Base-by-base conservation (phyloP, 1,140 invertebrate species). In the Octopus bimaculoides region DNA sequence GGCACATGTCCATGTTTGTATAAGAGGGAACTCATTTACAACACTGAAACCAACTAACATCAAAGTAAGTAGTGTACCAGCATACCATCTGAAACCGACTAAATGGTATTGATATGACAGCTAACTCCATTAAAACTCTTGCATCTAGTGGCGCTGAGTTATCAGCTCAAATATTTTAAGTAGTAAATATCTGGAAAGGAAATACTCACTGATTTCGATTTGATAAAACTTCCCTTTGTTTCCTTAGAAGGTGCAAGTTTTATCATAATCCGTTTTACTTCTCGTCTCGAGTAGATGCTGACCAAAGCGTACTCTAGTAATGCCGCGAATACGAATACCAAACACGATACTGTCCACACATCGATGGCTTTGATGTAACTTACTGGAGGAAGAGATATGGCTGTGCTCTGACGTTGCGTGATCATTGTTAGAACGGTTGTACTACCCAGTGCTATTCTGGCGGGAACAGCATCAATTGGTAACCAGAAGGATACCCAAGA, bases 401-500 rank as follows among this genome's bases (percentile, higher is more conserved):
- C 75, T 26, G 81, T 78, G 20, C 82, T 81, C 5, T 82, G 79
- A 71, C 80, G 83, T 20, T 84, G 82, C 55, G 83, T 85, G 54
- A 81, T 86, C 81, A 85, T 82, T 5, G 84, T 86, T 14, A 85
- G 79, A 1, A 86, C 81, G 41, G 88, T 88, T 12, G 88, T 80
- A 12, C 88, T 80, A 5, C 92, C 92, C 77, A 93, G 87, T 69
- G 91, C 90, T 20, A 93, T 92, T 81, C 93, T 87, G 9, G 92
- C 93, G 5, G 92, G 91, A 7, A 92, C 91, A 81, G 92, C 92
- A 66, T 92, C 91, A 41, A 92, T 91, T 82, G 93, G 92, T 77
- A 93, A 92, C 96, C 96, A 98, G 89, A 98, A 98, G 0, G 96
- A 97, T 0, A 98, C 97, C 96, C 96, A 99, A 2, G 96, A 97